Percentiles rank a stretch among this genome's conserved stretches.
Evolutionary conservation across 2,888 invertebrate genomes (phyloP).

Genomic region (Synergus japonicus): DNA sequence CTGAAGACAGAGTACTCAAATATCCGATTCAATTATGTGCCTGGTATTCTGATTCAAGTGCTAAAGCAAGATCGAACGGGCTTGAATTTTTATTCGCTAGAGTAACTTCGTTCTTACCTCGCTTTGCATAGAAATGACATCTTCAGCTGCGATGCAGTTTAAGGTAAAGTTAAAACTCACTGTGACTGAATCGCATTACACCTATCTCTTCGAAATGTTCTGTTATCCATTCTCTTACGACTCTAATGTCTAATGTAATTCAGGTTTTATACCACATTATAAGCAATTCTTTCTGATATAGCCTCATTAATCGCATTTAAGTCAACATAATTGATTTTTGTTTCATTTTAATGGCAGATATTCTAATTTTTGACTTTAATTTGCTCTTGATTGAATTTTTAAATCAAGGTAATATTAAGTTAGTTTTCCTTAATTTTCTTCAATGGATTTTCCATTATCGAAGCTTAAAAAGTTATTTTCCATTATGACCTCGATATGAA

Average conservation of each 20-base stretch:
- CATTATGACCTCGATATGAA: neutral
- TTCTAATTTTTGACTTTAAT: neutral
- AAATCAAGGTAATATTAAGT: neutral
- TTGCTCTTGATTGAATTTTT: neutral
- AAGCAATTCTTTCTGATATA: neutral
- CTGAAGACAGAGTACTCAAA: constrained; percentile 31
- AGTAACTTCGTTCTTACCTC: constrained; percentile 36
- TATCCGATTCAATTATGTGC: constrained; percentile 40
- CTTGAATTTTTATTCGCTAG: constrained; percentile 40
- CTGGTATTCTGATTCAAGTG: constrained; percentile 39
- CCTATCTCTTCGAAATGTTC: constrained; percentile 25
- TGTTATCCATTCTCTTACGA: constrained; percentile 22
- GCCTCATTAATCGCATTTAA: too few relatives aligned
- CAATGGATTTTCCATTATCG: neutral
- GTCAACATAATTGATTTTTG: too few relatives aligned
- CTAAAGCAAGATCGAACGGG: constrained; percentile 40
- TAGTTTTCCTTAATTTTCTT: neutral
- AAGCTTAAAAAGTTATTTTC: neutral
- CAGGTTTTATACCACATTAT: constrained; percentile 12
- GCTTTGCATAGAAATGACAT: constrained; percentile 42
- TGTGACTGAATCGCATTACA: constrained; percentile 38
- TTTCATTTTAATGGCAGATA: too few relatives aligned
- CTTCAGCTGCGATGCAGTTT: constrained; percentile 39
- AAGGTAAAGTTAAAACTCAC: constrained; percentile 30
- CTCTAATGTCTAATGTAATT: constrained; percentile 20